Percentiles rank a stretch among this genome's conserved stretches.
Evolutionary conservation across 2,113 vertebrate species (phyloP).

Genomic region (Merops nubicus): DNA sequence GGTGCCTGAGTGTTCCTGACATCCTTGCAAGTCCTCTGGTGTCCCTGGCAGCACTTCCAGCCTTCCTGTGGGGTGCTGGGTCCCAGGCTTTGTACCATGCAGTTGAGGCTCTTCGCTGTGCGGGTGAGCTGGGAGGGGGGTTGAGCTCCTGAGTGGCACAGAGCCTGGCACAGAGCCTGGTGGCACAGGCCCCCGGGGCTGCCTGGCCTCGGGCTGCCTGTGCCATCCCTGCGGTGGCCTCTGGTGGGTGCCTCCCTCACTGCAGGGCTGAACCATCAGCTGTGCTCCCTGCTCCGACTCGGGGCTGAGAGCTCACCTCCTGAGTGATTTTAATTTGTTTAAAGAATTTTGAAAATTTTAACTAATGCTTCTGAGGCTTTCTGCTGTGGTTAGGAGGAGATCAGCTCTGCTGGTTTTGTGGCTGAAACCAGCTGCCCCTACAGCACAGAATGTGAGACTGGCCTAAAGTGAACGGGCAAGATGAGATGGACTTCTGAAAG

Average conservation of each 20-base stretch:
- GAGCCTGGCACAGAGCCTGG: rapidly evolving
- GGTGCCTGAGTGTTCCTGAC: rapidly evolving
- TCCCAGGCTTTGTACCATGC: rapidly evolving
- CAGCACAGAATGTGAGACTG: background rate
- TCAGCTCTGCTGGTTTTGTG: background rate
- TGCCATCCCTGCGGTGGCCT: constrained; percentile 2
- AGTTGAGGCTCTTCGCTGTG: rapidly evolving
- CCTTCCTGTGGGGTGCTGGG: background rate
- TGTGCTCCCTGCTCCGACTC: rapidly evolving
- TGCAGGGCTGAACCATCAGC: background rate
- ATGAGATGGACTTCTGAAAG: background rate
- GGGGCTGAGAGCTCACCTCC: background rate
- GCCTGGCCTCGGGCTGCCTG: background rate
- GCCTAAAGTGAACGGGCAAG: background rate
- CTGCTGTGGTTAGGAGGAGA: background rate
- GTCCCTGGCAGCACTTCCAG: background rate
- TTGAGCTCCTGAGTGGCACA: rapidly evolving
- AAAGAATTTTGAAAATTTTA: background rate
- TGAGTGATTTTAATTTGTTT: background rate
- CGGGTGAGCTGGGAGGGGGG: rapidly evolving
- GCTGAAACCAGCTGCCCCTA: too few relatives aligned
- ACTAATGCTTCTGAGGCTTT: background rate
- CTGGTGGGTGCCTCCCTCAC: constrained; percentile 42
- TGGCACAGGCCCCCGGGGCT: rapidly evolving
- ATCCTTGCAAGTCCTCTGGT: background rate